A percentile compares a stretch with the other conserved stretches of the same genome.
These are phyloP conservation scores for Lucifuga dentata DNA, from an alignment of 2,113 vertebrate genomes.

Conservation along the genomic window DNA sequence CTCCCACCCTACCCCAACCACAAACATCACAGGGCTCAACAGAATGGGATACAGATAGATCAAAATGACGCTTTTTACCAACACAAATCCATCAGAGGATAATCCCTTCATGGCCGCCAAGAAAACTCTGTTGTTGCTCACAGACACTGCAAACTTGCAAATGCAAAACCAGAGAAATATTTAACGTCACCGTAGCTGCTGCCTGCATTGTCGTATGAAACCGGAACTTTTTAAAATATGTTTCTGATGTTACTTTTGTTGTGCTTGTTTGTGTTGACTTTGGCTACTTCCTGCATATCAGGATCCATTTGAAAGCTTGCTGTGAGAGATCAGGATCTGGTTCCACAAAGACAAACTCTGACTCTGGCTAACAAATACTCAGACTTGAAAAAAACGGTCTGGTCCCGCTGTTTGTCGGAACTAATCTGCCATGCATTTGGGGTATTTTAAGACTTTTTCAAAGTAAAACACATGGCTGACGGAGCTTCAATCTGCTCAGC, in stretches of 20 bases:
- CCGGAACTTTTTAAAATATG: background rate
- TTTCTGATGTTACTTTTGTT: conserved; percentile 17
- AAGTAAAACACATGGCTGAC: too few relatives aligned
- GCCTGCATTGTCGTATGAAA: background rate
- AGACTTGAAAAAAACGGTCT: too few relatives aligned
- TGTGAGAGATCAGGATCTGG: background rate
- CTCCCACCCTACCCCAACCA: background rate
- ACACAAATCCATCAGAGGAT: conserved; percentile 30
- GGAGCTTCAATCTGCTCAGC: too few relatives aligned
- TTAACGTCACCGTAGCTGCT: background rate
- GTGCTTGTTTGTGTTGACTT: conserved; percentile 30
- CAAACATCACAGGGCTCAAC: conserved; percentile 32
- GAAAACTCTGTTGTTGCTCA: background rate
- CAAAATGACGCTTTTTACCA: conserved; percentile 20
- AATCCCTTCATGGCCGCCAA: background rate
- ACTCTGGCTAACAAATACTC: too few relatives aligned
- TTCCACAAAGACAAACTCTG: background rate
- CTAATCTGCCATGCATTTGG: too few relatives aligned
- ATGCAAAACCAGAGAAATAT: background rate
- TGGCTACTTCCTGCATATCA: too few relatives aligned
- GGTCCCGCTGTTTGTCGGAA: too few relatives aligned
- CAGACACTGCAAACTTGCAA: background rate
- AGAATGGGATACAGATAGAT: conserved; percentile 13
- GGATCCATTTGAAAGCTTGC: background rate
- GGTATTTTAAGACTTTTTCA: background rate